Evolutionary conservation across 2,113 vertebrate species (phyloP).

Genomic region (Sciurus niger): DNA sequence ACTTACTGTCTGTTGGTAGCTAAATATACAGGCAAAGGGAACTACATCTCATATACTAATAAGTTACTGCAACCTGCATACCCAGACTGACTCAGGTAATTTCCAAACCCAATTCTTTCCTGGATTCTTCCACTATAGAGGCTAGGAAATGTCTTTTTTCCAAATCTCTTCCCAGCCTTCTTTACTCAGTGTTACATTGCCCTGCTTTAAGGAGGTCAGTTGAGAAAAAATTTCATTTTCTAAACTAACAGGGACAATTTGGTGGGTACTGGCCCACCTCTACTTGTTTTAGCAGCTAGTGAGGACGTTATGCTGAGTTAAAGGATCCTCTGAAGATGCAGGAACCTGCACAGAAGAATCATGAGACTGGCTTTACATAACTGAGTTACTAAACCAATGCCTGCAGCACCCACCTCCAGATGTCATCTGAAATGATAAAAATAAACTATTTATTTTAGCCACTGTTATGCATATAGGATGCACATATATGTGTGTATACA

Average conservation of each 20-base stretch:
- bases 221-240: slow-evolving; percentile 4
- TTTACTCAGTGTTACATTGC: background rate
- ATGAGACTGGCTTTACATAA: slow-evolving; percentile 64
- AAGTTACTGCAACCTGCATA: background rate
- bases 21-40: background rate
- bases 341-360: background rate
- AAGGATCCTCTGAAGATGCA: background rate
- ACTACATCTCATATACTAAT: background rate
- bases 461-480: background rate
- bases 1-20: background rate
- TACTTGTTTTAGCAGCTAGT: background rate
- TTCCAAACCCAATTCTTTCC: background rate
- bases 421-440: slow-evolving; percentile 68
- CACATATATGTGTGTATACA: background rate
- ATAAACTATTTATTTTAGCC: slow-evolving; percentile 68
- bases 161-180: background rate
- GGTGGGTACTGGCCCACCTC: background rate
- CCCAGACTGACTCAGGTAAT: background rate
- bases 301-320: background rate
- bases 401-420: slow-evolving; percentile 70
- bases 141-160: background rate
- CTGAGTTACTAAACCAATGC: slow-evolving; percentile 4
- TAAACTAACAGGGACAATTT: background rate
- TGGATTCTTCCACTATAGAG: background rate
- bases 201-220: background rate